Evolutionary conservation across 2,797 vertebrate species (phyloP), one percentile per base, ranked within the genome.

Genomic region (Spheniscus humboldti): DNA sequence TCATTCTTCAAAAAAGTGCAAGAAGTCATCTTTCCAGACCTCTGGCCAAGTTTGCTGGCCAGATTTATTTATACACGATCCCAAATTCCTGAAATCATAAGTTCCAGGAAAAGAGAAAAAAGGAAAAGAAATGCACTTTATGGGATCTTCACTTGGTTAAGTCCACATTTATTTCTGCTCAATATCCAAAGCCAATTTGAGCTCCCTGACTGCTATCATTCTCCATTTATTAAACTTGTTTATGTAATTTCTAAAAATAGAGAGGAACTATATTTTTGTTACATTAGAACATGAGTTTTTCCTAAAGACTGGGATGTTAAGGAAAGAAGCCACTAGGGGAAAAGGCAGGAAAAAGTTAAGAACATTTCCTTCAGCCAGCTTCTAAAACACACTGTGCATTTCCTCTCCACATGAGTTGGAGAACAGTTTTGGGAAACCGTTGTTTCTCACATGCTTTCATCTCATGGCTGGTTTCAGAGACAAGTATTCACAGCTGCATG

Each of bases 71-170:
- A 91, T 96, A 96, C 48, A 84, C 47, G 90, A 88, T 96, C 91
- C 89, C 89, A 63, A 96, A 95, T 96, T 94, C 88, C 90, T 94
- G 86, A 96, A 92, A 64, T 76, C 18, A 3, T 94, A 86, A 85
- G 92, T 96, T 97, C 96, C 96, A 97, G 83, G 94, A 96, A 97
- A 95, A 85, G 41, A 86, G 64, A 90, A 89, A 92, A 94, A 91
- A 79, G 25, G 57, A 60, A 93, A 88, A 96, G 63, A 92, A 94
- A 89, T 35, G 9, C 18, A 33, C 67, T 94, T 94, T 47, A 95
- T 79, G 91, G 48, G 43, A 91, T 88, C 28, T 87, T 88, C 2
- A 4, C 45, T 37, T 93, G 79, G 74, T 92, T 56, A 95, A 85
- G 31, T 87, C 57, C 76, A 62, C 62, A 86, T 96, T 74, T 97